phyloP scores from a whole-genome alignment of 2,113 vertebrate genomes.

The Diglossa brunneiventris region DNA sequence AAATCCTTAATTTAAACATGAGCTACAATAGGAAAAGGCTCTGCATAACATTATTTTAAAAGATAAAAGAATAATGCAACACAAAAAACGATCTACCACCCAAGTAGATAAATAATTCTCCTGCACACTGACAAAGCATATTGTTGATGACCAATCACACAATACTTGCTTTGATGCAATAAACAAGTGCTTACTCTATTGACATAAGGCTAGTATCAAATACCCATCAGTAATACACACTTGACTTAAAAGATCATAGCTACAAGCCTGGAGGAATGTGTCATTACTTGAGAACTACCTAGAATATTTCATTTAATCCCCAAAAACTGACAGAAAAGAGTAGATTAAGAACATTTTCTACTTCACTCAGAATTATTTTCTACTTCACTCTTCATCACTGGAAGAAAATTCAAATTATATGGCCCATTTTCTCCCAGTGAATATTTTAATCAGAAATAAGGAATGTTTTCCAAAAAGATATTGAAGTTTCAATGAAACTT shows the following conservation, averaged over 20 bases:
- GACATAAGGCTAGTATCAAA: not conserved
- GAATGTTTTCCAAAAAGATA: not conserved
- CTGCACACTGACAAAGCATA: not conserved
- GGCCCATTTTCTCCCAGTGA: not conserved
- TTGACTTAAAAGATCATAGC: not conserved
- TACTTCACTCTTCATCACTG: not conserved
- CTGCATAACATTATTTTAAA: not conserved
- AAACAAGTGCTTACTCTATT: not conserved
- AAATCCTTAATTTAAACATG: not conserved
- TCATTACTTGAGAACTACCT: not conserved
- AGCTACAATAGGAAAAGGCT: not conserved
- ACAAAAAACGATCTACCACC: not conserved
- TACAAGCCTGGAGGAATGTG: not conserved
- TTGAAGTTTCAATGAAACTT: not conserved
- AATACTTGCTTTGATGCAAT: not conserved
- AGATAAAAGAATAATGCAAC: not conserved
- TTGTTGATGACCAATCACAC: not conserved
- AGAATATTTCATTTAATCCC: not conserved
- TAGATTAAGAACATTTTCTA: not conserved
- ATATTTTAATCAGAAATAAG: not conserved
- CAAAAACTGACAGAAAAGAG: not conserved
- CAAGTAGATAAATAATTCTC: not conserved
- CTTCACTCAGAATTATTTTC: not conserved
- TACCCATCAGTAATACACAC: not conserved
- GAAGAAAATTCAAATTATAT: not conserved